Evolutionary conservation across 1,140 invertebrate genomes (phyloP).

Genomic region (Maniola jurtina): DNA sequence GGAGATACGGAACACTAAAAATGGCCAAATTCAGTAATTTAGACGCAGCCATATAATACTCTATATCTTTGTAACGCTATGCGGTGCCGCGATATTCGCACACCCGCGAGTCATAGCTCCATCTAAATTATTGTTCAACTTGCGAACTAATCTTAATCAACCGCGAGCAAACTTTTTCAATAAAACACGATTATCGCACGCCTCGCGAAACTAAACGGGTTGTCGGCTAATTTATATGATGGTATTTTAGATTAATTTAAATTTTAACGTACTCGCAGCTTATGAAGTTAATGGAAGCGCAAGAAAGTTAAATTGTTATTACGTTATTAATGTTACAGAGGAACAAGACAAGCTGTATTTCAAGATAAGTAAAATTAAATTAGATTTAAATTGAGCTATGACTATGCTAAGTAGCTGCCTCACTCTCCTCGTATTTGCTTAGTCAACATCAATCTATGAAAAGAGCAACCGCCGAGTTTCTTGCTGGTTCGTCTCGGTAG

Average conservation of each 20-base stretch:
- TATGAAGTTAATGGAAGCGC: neutral
- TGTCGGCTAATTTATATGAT: constrained; percentile 15
- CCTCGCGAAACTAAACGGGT: constrained; percentile 38
- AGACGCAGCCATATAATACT: too few species aligned
- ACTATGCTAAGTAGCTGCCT: too few species aligned
- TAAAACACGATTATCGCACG: constrained; percentile 66
- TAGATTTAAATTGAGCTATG: too few species aligned
- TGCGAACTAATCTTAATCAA: constrained; percentile 67
- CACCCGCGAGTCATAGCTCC: constrained; percentile 54
- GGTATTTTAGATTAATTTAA: constrained; percentile 9
- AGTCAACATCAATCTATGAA: too few species aligned
- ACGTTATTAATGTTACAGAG: neutral
- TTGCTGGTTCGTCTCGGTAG: too few species aligned
- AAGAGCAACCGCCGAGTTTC: too few species aligned
- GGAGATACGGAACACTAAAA: too few species aligned
- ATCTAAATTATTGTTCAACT: constrained; percentile 73
- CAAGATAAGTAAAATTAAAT: too few species aligned
- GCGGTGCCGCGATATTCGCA: constrained; percentile 33
- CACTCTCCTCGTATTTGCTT: too few species aligned
- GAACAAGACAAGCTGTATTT: neutral
- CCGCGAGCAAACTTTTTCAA: constrained; percentile 64
- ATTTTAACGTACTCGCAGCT: neutral
- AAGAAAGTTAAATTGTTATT: neutral
- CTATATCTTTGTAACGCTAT: constrained; percentile 9
- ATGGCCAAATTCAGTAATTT: too few species aligned